These are phyloP conservation scores for Dichetophora obliterata DNA, from an alignment of 2,888 invertebrate genomes.

Conservation along the genomic window DNA sequence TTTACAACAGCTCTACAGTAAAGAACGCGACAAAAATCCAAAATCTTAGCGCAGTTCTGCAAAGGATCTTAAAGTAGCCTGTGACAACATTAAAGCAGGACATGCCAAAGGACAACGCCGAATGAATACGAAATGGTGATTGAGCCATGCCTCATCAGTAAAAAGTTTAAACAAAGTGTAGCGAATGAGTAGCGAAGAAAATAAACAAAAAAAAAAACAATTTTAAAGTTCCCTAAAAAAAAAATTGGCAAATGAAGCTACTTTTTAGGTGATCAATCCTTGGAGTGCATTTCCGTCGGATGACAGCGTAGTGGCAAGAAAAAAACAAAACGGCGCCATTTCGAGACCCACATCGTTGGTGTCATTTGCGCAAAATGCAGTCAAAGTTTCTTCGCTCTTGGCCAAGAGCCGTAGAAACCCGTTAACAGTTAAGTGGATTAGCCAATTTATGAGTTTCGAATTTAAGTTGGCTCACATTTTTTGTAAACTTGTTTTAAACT, in stretches of 20 bases:
- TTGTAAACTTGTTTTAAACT: conserved; percentile 39
- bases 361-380: conserved; percentile 18
- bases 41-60: conserved; percentile 33
- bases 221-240: neutral
- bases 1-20: neutral
- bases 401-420: conserved; percentile 52
- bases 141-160: conserved; percentile 54
- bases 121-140: conserved; percentile 54
- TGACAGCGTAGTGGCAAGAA: conserved; percentile 9
- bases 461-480: conserved; percentile 43
- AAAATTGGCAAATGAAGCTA: conserved; percentile 54
- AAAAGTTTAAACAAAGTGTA: conserved; percentile 53
- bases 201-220: conserved; percentile 20
- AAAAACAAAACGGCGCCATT: conserved; percentile 43
- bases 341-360: conserved; percentile 36
- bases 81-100: neutral
- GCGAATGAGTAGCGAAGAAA: conserved; percentile 19
- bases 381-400: conserved; percentile 23
- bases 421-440: conserved; percentile 69
- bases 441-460: conserved; percentile 69
- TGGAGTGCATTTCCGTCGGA: conserved; percentile 50
- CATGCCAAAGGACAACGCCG: conserved; percentile 41
- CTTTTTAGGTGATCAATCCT: conserved; percentile 54
- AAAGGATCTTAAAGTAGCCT: conserved; percentile 2
- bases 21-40: conserved; percentile 43